Evolutionary conservation across 2,797 vertebrate genomes (phyloP).

Genomic region (Anguilla obscura): DNA sequence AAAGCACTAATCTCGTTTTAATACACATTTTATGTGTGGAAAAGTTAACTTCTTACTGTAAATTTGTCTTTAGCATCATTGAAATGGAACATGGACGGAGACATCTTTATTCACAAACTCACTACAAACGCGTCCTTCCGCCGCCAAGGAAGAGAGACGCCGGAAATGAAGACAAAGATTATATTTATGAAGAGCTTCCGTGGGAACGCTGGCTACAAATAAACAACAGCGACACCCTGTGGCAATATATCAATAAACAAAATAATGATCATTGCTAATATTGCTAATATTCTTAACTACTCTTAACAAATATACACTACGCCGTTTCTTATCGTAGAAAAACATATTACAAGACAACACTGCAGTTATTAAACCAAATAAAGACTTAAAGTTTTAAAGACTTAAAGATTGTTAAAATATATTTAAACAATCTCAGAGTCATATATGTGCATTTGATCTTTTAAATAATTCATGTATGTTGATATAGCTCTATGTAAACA

Average conservation of each 20-base stretch:
- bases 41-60: conserved; percentile 56
- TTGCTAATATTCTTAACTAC: neutral
- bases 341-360: no score
- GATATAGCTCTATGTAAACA: neutral
- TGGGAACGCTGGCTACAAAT: no score
- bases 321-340: no score
- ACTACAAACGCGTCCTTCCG: conserved; percentile 24
- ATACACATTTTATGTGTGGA: neutral
- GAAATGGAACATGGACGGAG: conserved; percentile 69
- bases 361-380: no score
- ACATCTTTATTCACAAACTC: conserved; percentile 62
- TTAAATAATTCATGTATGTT: neutral
- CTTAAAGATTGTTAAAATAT: no score
- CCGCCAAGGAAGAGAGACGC: neutral
- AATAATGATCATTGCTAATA: no score
- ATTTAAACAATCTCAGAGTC: no score
- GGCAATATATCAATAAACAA: neutral
- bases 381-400: no score
- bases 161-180: conserved; percentile 12
- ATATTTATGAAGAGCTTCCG: neutral
- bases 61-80: conserved; percentile 74
- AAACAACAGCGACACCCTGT: conserved; percentile 1
- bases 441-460: no score
- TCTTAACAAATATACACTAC: neutral
- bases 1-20: neutral